Base-by-base conservation (phyloP, 2,113 vertebrate species). In the Holacanthus passer region DNA sequence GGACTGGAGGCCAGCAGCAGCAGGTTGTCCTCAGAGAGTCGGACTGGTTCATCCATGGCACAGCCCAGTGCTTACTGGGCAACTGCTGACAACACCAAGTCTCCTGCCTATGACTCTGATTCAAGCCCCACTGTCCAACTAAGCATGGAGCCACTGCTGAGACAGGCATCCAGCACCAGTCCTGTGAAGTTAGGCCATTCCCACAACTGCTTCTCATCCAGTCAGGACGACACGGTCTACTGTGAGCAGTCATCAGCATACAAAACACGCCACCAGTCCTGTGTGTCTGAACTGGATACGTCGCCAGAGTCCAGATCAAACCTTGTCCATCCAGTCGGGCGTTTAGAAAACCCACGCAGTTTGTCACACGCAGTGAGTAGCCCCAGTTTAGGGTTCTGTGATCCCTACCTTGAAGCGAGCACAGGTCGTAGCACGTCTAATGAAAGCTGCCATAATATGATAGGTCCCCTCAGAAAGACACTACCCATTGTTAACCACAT, bases 141-240 rank as follows among this genome's bases (percentile, higher is more conserved):
- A 48, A 96, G 92, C 72, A 94, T 95, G 94, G 96, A 97, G 80
- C 96, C 97, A 0, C 93, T 96, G 63, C 87, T 96, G 71, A 96
- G 94, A 62, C 94, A 89, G 0, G 50, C 70, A 0, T 92, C 89
- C 0, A 87, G 31, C 0, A 47, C 75, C 69, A 90, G 87, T 76
- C 86, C 88, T 13, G 58, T 85, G 41, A 75, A 87, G 19, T 45
- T 85, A 73, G 72, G 84, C 65, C 88, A 87, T 48, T 84, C 83
- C 32, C 80, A 87, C 29, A 85, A 82, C 37, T 87, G 88, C 73
- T 85, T 93, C 48, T 90, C 78, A n/a, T 84, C 92, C 27, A 85
- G 67, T 81, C 85, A 87, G 29, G 84, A 68, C 22, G 83, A 89
- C 10, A 71, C 62, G 14, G 55, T 78, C 56, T 86, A 89, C 80